A percentile compares a stretch with the other conserved stretches of the same genome.
phyloP scores from a whole-genome alignment of 1,140 invertebrate species.

The Lamellibrachia luymesi region DNA sequence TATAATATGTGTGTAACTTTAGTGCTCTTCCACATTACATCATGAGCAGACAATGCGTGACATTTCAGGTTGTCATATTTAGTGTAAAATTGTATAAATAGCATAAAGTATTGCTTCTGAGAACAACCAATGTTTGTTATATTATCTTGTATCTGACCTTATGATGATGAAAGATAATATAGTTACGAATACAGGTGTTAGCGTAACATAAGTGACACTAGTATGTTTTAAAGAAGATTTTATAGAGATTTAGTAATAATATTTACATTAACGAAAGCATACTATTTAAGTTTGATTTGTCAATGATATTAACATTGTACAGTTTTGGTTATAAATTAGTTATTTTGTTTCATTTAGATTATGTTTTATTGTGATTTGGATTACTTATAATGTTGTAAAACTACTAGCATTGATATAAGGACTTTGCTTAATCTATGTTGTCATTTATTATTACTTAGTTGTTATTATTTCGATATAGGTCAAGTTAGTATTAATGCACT shows the following conservation, averaged over 20 bases:
- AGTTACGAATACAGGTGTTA: neutral
- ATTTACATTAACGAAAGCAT: no score
- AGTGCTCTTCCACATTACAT: neutral
- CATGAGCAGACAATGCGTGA: neutral
- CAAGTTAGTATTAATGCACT: no score
- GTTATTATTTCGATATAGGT: no score
- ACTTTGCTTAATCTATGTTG: no score
- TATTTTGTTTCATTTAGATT: neutral
- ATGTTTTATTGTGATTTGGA: neutral
- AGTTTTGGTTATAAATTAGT: no score
- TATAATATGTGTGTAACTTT: neutral
- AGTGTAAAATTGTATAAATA: neutral
- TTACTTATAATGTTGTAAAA: neutral
- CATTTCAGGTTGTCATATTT: neutral
- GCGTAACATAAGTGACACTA: neutral
- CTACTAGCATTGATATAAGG: no score
- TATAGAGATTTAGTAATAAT: no score
- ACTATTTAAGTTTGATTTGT: no score
- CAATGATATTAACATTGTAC: no score
- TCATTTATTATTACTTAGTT: no score
- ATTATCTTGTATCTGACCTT: neutral
- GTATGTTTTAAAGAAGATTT: no score
- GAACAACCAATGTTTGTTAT: neutral
- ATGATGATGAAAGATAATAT: neutral
- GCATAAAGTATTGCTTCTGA: neutral